Evolutionary conservation across 2,888 invertebrate species (phyloP).

Genomic region (Campaea margaritaria): DNA sequence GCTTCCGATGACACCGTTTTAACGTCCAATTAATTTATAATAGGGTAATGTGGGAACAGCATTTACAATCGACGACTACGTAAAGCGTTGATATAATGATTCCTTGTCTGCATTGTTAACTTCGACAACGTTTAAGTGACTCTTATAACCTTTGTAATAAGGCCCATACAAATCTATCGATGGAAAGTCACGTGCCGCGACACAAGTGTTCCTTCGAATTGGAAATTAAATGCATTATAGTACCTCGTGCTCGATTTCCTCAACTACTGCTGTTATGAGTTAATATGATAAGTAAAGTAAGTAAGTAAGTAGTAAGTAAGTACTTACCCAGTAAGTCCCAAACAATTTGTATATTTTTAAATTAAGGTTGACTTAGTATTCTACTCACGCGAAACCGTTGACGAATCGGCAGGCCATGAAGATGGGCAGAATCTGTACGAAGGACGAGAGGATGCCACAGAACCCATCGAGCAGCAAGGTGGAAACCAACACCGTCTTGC

Average conservation of each 20-base stretch:
- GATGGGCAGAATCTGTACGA: slow-evolving; percentile 89
- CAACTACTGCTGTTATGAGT: too few relatives aligned
- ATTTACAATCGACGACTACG: slow-evolving; percentile 46
- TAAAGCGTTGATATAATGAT: slow-evolving; percentile 43
- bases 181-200: slow-evolving; percentile 45
- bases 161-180: slow-evolving; percentile 27
- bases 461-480: slow-evolving; percentile 90
- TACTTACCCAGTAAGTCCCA: too few relatives aligned
- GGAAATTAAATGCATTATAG: not conserved
- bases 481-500: slow-evolving; percentile 89
- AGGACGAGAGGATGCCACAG: slow-evolving; percentile 89
- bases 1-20: too few relatives aligned
- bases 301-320: too few relatives aligned
- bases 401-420: slow-evolving; percentile 90
- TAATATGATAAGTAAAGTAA: too few relatives aligned
- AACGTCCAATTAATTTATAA: not conserved
- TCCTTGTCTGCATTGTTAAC: slow-evolving; percentile 51
- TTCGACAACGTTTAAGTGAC: slow-evolving; percentile 31
- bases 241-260: slow-evolving; percentile 2
- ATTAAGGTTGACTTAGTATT: not conserved
- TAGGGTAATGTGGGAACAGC: slow-evolving; percentile 27
- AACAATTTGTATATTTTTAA: too few relatives aligned
- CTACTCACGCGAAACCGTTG: slow-evolving; percentile 92
- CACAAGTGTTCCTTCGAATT: slow-evolving; percentile 40
- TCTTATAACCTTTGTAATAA: slow-evolving; percentile 37